phyloP scores from a whole-genome alignment of 2,797 vertebrate genomes.

The Dermochelys coriacea region DNA sequence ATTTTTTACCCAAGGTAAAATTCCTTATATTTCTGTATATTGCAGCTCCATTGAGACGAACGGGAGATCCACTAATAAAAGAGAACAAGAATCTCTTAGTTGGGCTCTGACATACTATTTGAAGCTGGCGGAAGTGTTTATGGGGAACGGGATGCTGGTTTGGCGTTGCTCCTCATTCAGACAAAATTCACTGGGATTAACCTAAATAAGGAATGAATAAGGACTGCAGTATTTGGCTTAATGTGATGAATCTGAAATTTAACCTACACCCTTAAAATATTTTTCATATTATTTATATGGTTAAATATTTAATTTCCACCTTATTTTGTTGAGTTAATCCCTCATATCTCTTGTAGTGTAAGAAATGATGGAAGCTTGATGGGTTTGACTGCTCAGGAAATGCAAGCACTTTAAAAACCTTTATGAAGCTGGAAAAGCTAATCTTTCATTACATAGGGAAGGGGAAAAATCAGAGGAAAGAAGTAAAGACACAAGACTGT shows the following conservation, averaged over 20 bases:
- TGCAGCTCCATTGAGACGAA: fast-evolving
- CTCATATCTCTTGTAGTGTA: fast-evolving
- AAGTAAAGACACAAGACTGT: neutral
- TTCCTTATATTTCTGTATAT: neutral
- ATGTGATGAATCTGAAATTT: neutral
- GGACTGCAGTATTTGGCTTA: neutral
- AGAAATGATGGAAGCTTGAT: conserved; percentile 6
- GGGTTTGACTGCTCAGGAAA: neutral
- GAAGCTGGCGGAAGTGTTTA: neutral
- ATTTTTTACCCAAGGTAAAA: neutral
- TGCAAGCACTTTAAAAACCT: neutral
- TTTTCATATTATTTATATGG: neutral
- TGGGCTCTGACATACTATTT: neutral
- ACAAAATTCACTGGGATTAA: neutral
- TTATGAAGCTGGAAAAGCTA: neutral
- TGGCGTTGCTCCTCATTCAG: neutral
- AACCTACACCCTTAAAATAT: neutral
- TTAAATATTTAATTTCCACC: neutral
- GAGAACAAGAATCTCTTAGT: neutral
- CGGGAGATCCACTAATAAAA: neutral
- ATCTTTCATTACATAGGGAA: neutral
- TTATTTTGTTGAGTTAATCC: neutral
- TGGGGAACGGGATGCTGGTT: neutral
- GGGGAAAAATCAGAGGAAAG: neutral
- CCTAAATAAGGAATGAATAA: neutral